Evolutionary conservation across 1,140 invertebrate genomes (phyloP).

Genomic region (Doryteuthis pealeii): DNA sequence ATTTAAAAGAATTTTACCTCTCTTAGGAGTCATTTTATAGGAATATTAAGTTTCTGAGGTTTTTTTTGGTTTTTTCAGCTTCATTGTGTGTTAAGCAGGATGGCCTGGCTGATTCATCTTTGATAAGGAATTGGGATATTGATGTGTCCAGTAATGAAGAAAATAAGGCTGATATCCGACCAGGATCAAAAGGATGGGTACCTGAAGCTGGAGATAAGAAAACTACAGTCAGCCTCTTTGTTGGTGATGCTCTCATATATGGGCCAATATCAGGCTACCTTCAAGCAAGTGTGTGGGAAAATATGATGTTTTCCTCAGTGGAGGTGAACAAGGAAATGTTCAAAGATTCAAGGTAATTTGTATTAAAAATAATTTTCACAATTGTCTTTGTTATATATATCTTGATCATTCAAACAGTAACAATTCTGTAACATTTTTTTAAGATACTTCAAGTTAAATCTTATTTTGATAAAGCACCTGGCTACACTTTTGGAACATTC

Average conservation of each 20-base stretch:
- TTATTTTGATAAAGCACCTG: too few species aligned
- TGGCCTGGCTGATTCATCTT: neutral
- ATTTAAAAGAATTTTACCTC: too few species aligned
- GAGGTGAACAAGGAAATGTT: neutral
- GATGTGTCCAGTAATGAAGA: conserved; percentile 1
- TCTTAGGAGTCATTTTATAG: too few species aligned
- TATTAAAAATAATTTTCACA: too few species aligned
- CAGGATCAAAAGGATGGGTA: neutral
- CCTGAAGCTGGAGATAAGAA: neutral
- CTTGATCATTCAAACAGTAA: too few species aligned
- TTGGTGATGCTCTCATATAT: neutral
- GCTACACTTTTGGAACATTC: too few species aligned
- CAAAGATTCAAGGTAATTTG: neutral
- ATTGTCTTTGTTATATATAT: too few species aligned
- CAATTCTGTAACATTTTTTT: too few species aligned
- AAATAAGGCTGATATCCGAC: neutral
- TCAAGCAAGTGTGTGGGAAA: neutral
- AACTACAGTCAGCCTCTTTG: neutral
- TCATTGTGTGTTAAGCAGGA: neutral
- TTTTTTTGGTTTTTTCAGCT: too few species aligned
- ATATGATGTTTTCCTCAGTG: neutral
- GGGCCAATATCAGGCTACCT: neutral
- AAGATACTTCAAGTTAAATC: too few species aligned
- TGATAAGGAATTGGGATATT: neutral
- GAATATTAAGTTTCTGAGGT: too few species aligned